A percentile compares a stretch with the other conserved stretches of the same genome.
These are phyloP conservation scores for Caenorhabditis japonica DNA, from an alignment of 2,888 invertebrate species.

Conservation along the genomic window DNA sequence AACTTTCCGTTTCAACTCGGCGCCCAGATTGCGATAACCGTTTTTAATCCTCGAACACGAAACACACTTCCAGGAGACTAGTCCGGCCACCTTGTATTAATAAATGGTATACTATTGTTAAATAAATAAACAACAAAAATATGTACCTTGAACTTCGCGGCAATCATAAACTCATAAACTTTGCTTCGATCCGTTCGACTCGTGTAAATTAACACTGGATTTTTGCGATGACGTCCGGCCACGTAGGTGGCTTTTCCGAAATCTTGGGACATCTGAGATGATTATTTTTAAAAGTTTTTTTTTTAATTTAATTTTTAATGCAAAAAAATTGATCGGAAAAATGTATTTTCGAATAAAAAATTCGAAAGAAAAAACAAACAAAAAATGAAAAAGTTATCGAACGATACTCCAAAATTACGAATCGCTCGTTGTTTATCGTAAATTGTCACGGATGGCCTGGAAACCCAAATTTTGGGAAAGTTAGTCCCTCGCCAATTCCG, in stretches of 20 bases:
- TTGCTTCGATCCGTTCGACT: conserved; percentile 20
- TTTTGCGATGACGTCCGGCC: conserved; percentile 31
- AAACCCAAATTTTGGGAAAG: neutral
- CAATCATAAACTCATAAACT: conserved; percentile 52
- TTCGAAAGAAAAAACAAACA: neutral
- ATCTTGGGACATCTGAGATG: conserved; percentile 19
- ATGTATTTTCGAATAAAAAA: neutral
- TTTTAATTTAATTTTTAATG: no score
- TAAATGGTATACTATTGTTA: neutral
- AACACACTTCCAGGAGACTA: conserved; percentile 53
- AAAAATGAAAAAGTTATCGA: neutral
- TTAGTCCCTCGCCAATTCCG: conserved; percentile 28
- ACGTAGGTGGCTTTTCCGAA: conserved; percentile 44
- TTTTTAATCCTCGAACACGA: conserved; percentile 36
- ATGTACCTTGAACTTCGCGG: conserved; percentile 37
- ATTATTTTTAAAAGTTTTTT: no score
- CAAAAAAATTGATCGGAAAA: conserved; percentile 1
- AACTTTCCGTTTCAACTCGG: conserved; percentile 33
- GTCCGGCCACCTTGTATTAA: conserved; percentile 25
- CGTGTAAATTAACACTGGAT: conserved; percentile 29
- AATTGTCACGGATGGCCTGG: conserved; percentile 12
- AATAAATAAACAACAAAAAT: neutral
- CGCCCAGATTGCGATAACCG: conserved; percentile 31
- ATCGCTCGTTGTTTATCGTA: conserved; percentile 34
- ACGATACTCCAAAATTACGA: conserved; percentile 36